These are phyloP conservation scores for Acleris holmiana DNA, from an alignment of 2,888 invertebrate genomes.

Conservation along the genomic window DNA sequence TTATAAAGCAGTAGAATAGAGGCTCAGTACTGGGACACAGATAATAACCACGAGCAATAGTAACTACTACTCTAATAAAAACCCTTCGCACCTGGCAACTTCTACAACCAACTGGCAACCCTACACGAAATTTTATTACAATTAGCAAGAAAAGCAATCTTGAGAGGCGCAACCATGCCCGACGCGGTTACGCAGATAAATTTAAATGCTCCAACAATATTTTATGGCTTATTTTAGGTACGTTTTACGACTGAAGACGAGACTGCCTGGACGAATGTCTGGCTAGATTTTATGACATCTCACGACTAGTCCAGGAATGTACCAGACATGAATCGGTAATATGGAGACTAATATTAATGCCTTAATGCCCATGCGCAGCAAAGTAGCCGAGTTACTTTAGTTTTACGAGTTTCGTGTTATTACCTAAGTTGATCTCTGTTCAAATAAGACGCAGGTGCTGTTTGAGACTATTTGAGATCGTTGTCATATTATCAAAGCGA, in stretches of 20 bases:
- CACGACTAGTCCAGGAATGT: constrained; percentile 47
- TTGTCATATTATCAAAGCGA: no score
- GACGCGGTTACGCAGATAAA: constrained; percentile 65
- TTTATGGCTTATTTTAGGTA: constrained; percentile 82
- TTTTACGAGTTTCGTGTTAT: constrained; percentile 1
- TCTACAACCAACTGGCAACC: background rate
- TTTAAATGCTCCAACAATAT: constrained; percentile 82
- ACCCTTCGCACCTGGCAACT: no score
- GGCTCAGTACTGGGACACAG: no score
- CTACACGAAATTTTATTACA: constrained; percentile 29
- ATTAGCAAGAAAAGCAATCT: constrained; percentile 36
- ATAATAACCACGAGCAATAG: no score
- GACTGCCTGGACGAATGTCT: constrained; percentile 68
- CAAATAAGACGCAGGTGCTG: no score
- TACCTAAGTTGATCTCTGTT: background rate
- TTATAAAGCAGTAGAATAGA: no score
- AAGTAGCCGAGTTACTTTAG: constrained; percentile 10
- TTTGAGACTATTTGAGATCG: no score
- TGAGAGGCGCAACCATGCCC: constrained; percentile 39
- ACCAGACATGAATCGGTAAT: constrained; percentile 45
- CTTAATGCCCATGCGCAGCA: constrained; percentile 4
- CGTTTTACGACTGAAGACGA: constrained; percentile 79
- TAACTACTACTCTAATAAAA: no score
- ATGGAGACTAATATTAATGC: constrained; percentile 11
- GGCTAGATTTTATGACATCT: constrained; percentile 73